phyloP scores from a whole-genome alignment of 2,113 vertebrate species.

The Daboia siamensis region DNA sequence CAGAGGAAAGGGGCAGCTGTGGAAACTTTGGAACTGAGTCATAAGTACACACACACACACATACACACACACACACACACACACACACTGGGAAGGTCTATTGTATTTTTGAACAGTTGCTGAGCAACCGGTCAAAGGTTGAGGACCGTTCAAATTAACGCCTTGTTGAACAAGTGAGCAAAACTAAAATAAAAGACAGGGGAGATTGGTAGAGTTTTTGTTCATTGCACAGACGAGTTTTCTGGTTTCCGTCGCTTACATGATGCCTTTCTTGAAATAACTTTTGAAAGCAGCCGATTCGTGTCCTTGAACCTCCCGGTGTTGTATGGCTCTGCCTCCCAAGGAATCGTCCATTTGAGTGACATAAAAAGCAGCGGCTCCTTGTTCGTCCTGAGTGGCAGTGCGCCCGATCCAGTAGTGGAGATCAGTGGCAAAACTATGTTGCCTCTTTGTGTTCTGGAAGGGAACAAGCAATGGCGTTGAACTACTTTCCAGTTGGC shows the following conservation, averaged over 20 bases:
- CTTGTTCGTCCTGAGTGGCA: constrained; percentile 86
- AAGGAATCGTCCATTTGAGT: constrained; percentile 78
- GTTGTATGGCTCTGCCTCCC: constrained; percentile 78
- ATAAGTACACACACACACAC: neutral
- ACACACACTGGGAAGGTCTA: neutral
- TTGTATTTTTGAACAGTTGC: neutral
- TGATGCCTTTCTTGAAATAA: constrained; percentile 85
- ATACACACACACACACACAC: fast-evolving
- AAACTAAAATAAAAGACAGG: neutral
- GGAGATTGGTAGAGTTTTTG: neutral
- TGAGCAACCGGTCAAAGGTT: neutral
- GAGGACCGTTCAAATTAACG: neutral
- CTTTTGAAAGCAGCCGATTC: constrained; percentile 82
- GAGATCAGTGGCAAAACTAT: constrained; percentile 62
- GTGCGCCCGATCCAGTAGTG: constrained; percentile 86
- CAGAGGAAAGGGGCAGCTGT: neutral
- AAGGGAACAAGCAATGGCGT: neutral
- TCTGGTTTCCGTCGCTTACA: constrained; percentile 70
- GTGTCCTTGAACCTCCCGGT: constrained; percentile 80
- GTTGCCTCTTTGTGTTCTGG: constrained; percentile 67
- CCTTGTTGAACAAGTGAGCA: neutral
- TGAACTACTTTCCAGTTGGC: fast-evolving
- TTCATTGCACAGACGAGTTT: neutral
- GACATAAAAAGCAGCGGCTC: constrained; percentile 75
- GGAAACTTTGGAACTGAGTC: neutral